phyloP scores from a whole-genome alignment of 1,140 invertebrate genomes.

The Polypedilum vanderplanki region DNA sequence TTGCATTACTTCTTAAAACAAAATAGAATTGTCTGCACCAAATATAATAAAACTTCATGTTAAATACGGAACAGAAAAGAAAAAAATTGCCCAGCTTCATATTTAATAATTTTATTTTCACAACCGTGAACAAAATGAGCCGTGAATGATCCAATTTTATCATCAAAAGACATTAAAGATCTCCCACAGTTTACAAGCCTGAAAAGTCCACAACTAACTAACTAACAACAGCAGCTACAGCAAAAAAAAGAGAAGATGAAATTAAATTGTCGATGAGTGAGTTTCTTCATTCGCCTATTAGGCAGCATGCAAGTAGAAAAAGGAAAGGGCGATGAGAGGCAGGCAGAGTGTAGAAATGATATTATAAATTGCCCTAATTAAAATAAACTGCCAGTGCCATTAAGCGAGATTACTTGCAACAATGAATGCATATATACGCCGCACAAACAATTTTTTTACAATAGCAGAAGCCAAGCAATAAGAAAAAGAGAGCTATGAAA shows the following conservation, averaged over 20 bases:
- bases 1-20: no score
- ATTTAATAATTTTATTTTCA: background rate
- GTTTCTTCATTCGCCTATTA: background rate
- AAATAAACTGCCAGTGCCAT: slow-evolving; percentile 21
- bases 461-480: background rate
- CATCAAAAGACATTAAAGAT: background rate
- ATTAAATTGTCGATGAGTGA: background rate
- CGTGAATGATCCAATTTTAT: background rate
- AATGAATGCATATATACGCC: slow-evolving; percentile 6
- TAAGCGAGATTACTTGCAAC: slow-evolving; percentile 12
- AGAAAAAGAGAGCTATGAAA: background rate
- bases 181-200: background rate
- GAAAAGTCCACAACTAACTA: background rate
- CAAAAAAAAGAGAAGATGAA: background rate
- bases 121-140: background rate
- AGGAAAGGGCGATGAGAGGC: background rate
- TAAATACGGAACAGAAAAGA: no score
- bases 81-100: background rate
- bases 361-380: slow-evolving; percentile 28
- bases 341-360: background rate
- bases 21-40: no score
- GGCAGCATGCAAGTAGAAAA: background rate
- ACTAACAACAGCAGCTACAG: background rate
- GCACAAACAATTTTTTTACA: background rate
- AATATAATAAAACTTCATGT: no score